Percentiles rank a stretch among this genome's conserved stretches.
phyloP scores from a whole-genome alignment of 1,140 invertebrate genomes.

The Sweltsa coloradensis region DNA sequence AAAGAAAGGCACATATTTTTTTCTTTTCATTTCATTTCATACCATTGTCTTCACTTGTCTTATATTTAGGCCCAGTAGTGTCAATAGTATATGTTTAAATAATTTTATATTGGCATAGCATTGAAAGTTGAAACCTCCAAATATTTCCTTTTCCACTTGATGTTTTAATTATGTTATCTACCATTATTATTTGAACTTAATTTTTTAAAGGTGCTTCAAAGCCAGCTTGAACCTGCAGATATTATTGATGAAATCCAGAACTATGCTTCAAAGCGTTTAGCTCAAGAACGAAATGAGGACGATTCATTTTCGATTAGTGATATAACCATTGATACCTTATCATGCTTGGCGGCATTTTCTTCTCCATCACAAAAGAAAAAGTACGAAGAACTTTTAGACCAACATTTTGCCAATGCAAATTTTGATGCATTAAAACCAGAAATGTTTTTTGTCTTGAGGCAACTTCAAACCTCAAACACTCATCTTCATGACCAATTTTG shows the following conservation, averaged over 20 bases:
- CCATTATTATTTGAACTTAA: too few species aligned
- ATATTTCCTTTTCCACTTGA: too few species aligned
- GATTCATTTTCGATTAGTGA: neutral
- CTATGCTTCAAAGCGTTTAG: neutral
- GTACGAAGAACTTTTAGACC: neutral
- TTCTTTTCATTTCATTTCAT: too few species aligned
- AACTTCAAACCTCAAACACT: slow-evolving; percentile 31
- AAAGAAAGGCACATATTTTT: too few species aligned
- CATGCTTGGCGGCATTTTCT: slow-evolving; percentile 3
- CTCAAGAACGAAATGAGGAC: neutral
- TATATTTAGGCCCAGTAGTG: too few species aligned
- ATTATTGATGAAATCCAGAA: slow-evolving; percentile 5
- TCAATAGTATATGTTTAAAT: too few species aligned
- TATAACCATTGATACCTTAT: neutral
- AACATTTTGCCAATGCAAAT: neutral
- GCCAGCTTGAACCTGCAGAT: slow-evolving; percentile 2
- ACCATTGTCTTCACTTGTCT: too few species aligned
- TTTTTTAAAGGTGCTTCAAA: slow-evolving; percentile 7
- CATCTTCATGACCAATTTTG: slow-evolving; percentile 31
- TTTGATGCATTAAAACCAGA: slow-evolving; percentile 13
- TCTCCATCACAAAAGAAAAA: slow-evolving; percentile 3
- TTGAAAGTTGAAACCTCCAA: too few species aligned
- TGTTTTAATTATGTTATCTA: too few species aligned
- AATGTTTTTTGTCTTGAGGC: slow-evolving; percentile 29
- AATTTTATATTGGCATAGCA: too few species aligned